Evolutionary conservation across 92 coral and sea anemone species (phyloP).

Genomic region (Isaurus tuberculatus): DNA sequence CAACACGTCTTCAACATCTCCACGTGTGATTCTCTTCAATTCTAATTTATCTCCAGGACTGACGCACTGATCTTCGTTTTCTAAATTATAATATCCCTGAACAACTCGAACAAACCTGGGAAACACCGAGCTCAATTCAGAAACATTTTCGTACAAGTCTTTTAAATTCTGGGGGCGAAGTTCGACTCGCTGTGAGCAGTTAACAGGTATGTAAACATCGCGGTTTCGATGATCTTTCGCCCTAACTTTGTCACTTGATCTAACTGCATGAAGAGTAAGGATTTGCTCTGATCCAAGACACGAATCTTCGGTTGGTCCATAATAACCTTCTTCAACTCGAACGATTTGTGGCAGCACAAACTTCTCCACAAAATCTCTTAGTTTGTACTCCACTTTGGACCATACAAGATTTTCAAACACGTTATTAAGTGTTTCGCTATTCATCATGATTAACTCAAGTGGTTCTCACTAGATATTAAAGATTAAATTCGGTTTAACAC

Average conservation of each 20-base stretch:
- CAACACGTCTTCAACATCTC: constrained; percentile 63
- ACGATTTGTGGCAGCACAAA: constrained; percentile 93
- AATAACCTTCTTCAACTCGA: constrained; percentile 91
- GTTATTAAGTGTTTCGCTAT: not conserved
- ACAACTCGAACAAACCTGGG: constrained; percentile 87
- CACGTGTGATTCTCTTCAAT: constrained; percentile 67
- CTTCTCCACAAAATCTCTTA: constrained; percentile 79
- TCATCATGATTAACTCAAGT: constrained; percentile 32
- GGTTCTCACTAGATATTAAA: too few species aligned
- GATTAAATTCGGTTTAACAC: not conserved
- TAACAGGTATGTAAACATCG: constrained; percentile 84
- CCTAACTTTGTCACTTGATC: constrained; percentile 84
- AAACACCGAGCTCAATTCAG: constrained; percentile 67
- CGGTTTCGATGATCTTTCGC: constrained; percentile 82
- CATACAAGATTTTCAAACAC: constrained; percentile 74
- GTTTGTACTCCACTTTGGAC: constrained; percentile 80
- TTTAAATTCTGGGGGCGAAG: constrained; percentile 85
- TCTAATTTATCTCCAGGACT: constrained; percentile 95
- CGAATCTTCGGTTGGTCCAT: constrained; percentile 95
- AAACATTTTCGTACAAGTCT: constrained; percentile 84
- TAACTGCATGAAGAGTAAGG: constrained; percentile 77
- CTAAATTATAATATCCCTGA: constrained; percentile 81
- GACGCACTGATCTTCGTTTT: constrained; percentile 71
- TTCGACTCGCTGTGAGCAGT: constrained; percentile 91
- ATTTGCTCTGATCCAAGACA: constrained; percentile 95